These are phyloP conservation scores for Siniperca chuatsi DNA, from an alignment of 2,113 vertebrate species.

Conservation along the genomic window DNA sequence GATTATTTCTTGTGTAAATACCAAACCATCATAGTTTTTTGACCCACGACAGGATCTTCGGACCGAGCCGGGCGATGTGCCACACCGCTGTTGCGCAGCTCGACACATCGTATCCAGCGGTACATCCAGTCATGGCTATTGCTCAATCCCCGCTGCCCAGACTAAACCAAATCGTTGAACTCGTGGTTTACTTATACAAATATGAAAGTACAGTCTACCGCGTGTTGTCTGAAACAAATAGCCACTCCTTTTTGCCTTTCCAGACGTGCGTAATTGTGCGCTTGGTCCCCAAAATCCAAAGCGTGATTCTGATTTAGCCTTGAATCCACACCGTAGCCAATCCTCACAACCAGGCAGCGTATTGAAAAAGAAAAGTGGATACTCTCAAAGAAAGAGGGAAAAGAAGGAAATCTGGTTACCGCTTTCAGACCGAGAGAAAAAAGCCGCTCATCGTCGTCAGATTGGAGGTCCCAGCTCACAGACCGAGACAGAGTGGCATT, in stretches of 20 bases:
- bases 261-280: slow-evolving; percentile 77
- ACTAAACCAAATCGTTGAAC: slow-evolving; percentile 54
- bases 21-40: slow-evolving; percentile 45
- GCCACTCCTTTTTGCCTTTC: slow-evolving; percentile 48
- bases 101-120: slow-evolving; percentile 68
- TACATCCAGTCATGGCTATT: slow-evolving; percentile 64
- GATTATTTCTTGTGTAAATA: slow-evolving; percentile 33
- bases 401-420: slow-evolving; percentile 76
- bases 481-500: slow-evolving; percentile 70
- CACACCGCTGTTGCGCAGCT: slow-evolving; percentile 83
- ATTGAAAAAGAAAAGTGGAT: slow-evolving; percentile 55
- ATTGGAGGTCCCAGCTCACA: slow-evolving; percentile 69
- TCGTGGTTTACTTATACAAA: slow-evolving; percentile 41
- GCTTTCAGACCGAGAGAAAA: slow-evolving; percentile 75
- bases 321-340: slow-evolving; percentile 50
- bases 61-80: slow-evolving; percentile 76
- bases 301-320: slow-evolving; percentile 58
- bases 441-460: slow-evolving; percentile 73
- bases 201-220: slow-evolving; percentile 14
- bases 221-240: slow-evolving; percentile 38
- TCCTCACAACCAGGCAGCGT: slow-evolving; percentile 52
- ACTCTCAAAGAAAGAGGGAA: slow-evolving; percentile 67
- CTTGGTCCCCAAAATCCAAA: slow-evolving; percentile 66
- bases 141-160: slow-evolving; percentile 63
- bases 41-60: slow-evolving; percentile 56